Base-by-base conservation (phyloP, 2,113 vertebrate species). In the Maccullochella peelii region DNA sequence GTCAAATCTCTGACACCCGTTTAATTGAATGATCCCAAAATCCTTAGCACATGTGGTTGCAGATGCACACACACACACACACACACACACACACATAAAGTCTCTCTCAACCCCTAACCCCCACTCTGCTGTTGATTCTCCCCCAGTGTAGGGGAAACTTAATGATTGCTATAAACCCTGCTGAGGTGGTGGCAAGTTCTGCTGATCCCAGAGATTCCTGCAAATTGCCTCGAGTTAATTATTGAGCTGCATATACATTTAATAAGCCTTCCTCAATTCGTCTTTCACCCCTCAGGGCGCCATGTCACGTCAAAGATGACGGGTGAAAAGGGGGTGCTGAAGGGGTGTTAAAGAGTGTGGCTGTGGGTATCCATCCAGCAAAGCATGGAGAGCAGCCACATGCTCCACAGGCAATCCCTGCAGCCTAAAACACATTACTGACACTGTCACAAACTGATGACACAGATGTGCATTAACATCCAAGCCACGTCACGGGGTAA, bases 171-270 rank as follows among this genome's bases (percentile, higher is more conserved):
- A 95, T 94, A 93, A 93, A 92, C 90, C 84, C 92, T 93, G 94
- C 94, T 93, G 94, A 95, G 94, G 92, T 94, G 76, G 73, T 94
- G 93, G 92, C 92, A 93, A 91, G 86, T 95, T 95, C 86, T 95
- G 95, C 95, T 95, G 95, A 96, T 96, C 85, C 81, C 85, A 87
- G 91, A 95, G 91, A 95, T 95, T 95, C 89, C 89, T 74, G 91
- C 75, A 96, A 95, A 95, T 94, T 95, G 94, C 94, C 89, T 92
- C 36, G 25, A 95, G 94, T 95, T 95, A 95, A 96, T 96, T 95
- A 96, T 95, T 96, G 90, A 87, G 92, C 83, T 74, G 89, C 77
- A 91, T 91, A 91, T 94, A 94, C 94, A 89, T 95, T 95, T 95
- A 95, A 95, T 95, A 95, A 95, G 90, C 86, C 74, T 86, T 68